Base-by-base conservation (phyloP, 2,113 vertebrate species). In the Zeus faber region DNA sequence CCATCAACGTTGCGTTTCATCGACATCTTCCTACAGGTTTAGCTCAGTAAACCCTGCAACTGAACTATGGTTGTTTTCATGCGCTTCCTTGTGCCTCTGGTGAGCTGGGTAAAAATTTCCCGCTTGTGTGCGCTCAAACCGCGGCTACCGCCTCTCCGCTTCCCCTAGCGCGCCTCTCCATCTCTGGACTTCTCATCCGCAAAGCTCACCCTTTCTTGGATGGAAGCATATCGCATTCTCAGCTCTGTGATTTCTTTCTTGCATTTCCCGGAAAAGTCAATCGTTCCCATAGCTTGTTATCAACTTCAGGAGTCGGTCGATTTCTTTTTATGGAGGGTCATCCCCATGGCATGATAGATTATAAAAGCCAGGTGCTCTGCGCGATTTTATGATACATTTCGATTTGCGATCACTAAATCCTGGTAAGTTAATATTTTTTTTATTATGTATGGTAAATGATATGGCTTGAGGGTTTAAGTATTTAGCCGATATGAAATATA, bases 101-200 rank as follows among this genome's bases (percentile, higher is more conserved):
- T 62, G 54, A 67, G 58, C 41, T 33, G 62, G 52, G 48, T 35
- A 62, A 66, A n/a, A 54, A 48, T 87, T 91, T 91, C 88, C 90
- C 89, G 90, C 90, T 86, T 72, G 50, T 77, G 76, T 77, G 80
- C 54, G 58, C 63, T 70, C 73, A 85, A 90, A 89, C 66, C 87
- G 88, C 90, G 90, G 89, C 76, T 80, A 85, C 85, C 88, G 57
- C 87, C 86, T 88, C 85, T 80, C 65, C 74, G 66, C 72, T 72
- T 63, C 72, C 51, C 59, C 31, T 70, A 73, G 70, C 72, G 72
- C 80, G 81, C 55, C 76, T 67, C 81, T 77, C 79, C 74, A 63
- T 71, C 77, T 77, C 74, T 67, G 76, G 49, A 60, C 65, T 65
- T 57, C 78, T 67, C 49, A 37, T 60, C 69, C 54, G 72, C 54